Conservation (phyloP, 92 coral and sea anemone species). For the Bergia sp. region DNA sequence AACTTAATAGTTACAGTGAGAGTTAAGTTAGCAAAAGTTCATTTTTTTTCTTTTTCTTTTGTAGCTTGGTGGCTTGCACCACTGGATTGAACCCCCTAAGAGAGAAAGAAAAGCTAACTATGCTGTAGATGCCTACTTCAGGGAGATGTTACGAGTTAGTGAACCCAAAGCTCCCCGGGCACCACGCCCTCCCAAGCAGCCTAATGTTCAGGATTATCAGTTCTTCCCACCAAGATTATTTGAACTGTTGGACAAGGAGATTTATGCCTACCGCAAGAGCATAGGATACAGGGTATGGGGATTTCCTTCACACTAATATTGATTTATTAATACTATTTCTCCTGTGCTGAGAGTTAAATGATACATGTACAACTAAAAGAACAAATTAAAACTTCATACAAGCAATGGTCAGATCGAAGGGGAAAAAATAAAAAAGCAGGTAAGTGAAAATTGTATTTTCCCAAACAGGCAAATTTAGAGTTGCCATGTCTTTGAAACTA, state of each 20-base stretch:
- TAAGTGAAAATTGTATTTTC: too few relatives aligned
- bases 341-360: too few relatives aligned
- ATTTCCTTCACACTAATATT: background rate
- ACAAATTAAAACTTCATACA: too few relatives aligned
- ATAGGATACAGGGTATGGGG: conserved; percentile 92
- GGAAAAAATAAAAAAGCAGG: too few relatives aligned
- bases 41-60: background rate
- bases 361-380: too few relatives aligned
- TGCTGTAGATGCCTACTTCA: conserved; percentile 97
- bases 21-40: too few relatives aligned
- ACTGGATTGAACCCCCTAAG: conserved; percentile 99
- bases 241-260: conserved; percentile 97
- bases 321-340: too few relatives aligned
- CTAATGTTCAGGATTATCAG: conserved; percentile 98
- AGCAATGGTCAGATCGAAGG: too few relatives aligned
- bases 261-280: conserved; percentile 95
- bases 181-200: conserved; percentile 98
- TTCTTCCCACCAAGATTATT: conserved; percentile 98
- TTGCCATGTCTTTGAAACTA: background rate
- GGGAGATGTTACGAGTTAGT: conserved; percentile 94
- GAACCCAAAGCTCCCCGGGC: conserved; percentile 99
- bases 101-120: conserved; percentile 98
- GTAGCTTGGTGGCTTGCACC: conserved; percentile 86
- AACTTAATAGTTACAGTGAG: too few relatives aligned
- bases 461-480: too few relatives aligned